A percentile compares a stretch with the other conserved stretches of the same genome.
phyloP scores from a whole-genome alignment of 2,888 invertebrate species.

The Pyrrhia umbra region DNA sequence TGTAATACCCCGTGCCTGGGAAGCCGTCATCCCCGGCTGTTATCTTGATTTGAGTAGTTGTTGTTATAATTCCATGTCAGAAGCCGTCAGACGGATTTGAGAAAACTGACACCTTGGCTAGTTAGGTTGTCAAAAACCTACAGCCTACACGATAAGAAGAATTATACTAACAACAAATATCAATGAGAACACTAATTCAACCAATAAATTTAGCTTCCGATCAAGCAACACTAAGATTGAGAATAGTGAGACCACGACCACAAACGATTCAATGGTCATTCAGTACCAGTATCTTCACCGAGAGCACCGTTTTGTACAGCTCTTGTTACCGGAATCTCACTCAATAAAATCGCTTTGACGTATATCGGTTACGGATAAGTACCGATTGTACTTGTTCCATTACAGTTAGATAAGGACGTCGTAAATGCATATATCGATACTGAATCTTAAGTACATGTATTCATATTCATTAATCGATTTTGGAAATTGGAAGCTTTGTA shows the following conservation, averaged over 20 bases:
- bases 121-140: too few relatives aligned
- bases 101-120: too few relatives aligned
- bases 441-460: too few relatives aligned
- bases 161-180: too few relatives aligned
- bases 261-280: slow-evolving; percentile 36
- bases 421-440: background rate
- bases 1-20: too few relatives aligned
- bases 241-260: slow-evolving; percentile 24
- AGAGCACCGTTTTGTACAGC: slow-evolving; percentile 36
- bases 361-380: slow-evolving; percentile 36
- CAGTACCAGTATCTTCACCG: slow-evolving; percentile 14
- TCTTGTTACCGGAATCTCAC: slow-evolving; percentile 35
- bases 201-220: slow-evolving; percentile 26
- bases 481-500: too few relatives aligned
- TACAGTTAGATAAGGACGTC: background rate
- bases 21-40: too few relatives aligned
- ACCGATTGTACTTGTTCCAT: slow-evolving; percentile 27
- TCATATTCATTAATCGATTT: too few relatives aligned
- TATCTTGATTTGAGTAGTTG: too few relatives aligned
- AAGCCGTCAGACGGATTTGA: too few relatives aligned
- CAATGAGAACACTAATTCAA: slow-evolving; percentile 20
- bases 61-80: too few relatives aligned
- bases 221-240: slow-evolving; percentile 20
- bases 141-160: too few relatives aligned
- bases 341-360: slow-evolving; percentile 47